Evolutionary conservation across 2,113 vertebrate species (phyloP).

Genomic region (Australoheros scitulus): DNA sequence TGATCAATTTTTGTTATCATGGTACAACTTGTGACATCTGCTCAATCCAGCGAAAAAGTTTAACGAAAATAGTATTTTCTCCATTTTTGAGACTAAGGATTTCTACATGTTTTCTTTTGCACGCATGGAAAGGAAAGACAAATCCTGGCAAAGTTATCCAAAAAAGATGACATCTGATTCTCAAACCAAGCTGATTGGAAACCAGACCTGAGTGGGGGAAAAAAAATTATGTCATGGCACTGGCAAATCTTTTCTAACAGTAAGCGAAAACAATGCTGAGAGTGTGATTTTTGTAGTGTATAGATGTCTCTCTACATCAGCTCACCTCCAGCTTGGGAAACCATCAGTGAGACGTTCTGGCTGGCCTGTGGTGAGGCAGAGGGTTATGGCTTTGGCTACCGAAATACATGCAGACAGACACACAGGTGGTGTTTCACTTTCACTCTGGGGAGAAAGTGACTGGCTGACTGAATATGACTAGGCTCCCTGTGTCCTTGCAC

Average conservation of each 20-base stretch:
- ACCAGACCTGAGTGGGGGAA: neutral
- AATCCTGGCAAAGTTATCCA: too few species aligned
- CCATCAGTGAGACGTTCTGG: slow-evolving; percentile 39
- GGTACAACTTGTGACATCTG: too few species aligned
- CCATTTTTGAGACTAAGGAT: too few species aligned
- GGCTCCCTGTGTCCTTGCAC: slow-evolving; percentile 59
- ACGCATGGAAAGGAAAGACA: too few species aligned
- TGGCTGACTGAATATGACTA: slow-evolving; percentile 53
- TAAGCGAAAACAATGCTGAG: neutral
- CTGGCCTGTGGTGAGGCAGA: slow-evolving; percentile 24
- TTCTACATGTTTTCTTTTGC: too few species aligned
- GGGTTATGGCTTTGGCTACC: slow-evolving; percentile 31
- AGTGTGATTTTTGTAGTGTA: neutral
- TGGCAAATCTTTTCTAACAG: neutral
- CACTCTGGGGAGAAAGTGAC: slow-evolving; percentile 58
- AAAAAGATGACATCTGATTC: neutral
- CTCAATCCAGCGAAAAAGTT: too few species aligned
- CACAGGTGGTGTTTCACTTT: slow-evolving; percentile 74
- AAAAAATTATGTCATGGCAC: neutral
- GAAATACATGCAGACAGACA: slow-evolving; percentile 55
- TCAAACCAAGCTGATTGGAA: neutral
- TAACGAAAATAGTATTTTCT: too few species aligned
- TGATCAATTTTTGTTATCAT: neutral
- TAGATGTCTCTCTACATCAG: neutral
- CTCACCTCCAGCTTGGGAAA: slow-evolving; percentile 56